Evolutionary conservation across 92 coral and sea anemone genomes (phyloP).

Genomic region (Umimayanthus kanabou): DNA sequence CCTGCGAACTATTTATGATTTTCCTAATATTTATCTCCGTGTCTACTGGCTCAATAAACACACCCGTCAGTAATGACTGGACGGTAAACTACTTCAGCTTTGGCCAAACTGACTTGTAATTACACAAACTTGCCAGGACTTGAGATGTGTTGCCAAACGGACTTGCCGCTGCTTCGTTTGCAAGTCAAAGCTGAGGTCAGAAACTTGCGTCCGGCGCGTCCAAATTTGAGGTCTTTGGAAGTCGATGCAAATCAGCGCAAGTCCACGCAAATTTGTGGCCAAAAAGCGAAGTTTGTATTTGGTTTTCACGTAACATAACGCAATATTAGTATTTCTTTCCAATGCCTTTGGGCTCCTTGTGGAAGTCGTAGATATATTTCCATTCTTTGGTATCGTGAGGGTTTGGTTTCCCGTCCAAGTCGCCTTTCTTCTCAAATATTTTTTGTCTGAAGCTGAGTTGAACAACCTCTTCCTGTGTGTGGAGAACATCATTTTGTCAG

Average conservation of each 20-base stretch:
- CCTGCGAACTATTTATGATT: neutral
- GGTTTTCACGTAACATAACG: neutral
- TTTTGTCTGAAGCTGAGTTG: conserved; percentile 76
- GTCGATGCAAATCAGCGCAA: neutral
- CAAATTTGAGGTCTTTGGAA: no score
- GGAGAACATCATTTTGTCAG: no score
- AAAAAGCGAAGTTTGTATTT: neutral
- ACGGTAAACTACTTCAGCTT: neutral
- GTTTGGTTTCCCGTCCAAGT: conserved; percentile 70
- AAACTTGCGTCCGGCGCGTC: no score
- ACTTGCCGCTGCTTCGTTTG: neutral
- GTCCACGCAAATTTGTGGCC: neutral
- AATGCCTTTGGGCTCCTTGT: conserved; percentile 55
- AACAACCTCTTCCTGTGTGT: conserved; percentile 68
- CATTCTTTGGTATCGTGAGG: conserved; percentile 78
- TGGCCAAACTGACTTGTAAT: no score
- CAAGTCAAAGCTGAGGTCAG: neutral
- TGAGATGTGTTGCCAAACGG: neutral
- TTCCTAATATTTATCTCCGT: neutral
- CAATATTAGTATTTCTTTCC: conserved; percentile 69
- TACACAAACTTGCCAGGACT: neutral
- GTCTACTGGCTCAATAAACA: neutral
- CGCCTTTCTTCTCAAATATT: conserved; percentile 55
- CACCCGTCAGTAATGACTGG: neutral
- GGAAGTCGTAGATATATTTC: conserved; percentile 81